A percentile compares a stretch with the other conserved stretches of the same genome.
Conservation (phyloP, 35 echinoderm and acorn worm genomes). For the Heliocidaris erythrogramma region DNA sequence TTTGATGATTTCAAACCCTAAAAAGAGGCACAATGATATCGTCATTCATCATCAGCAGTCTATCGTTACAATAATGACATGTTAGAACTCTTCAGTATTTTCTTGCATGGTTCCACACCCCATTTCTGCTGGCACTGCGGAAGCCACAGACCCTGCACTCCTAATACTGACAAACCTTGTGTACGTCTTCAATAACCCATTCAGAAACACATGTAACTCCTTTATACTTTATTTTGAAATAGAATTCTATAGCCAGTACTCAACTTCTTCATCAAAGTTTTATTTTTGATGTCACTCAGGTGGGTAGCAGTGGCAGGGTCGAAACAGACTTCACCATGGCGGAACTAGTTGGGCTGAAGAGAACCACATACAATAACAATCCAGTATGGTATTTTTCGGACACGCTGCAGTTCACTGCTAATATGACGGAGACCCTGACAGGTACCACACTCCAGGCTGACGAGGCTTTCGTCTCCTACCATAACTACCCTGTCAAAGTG, state of each 20-base stretch:
- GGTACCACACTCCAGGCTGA: slow-evolving; percentile 70
- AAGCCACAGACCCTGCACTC: too few relatives aligned
- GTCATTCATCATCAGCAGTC: too few relatives aligned
- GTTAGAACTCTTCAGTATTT: too few relatives aligned
- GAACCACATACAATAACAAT: not conserved
- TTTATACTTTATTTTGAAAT: too few relatives aligned
- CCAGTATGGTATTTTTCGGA: not conserved
- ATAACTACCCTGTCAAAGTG: slow-evolving; percentile 68
- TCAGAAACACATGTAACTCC: too few relatives aligned
- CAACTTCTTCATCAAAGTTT: not conserved
- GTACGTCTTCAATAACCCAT: too few relatives aligned
- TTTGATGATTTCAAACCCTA: too few relatives aligned
- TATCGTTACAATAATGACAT: too few relatives aligned
- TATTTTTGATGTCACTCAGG: not conserved
- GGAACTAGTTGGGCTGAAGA: not conserved
- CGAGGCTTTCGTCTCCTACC: slow-evolving; percentile 20
- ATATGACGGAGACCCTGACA: slow-evolving; percentile 77
- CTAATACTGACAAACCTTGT: too few relatives aligned
- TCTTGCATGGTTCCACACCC: too few relatives aligned
- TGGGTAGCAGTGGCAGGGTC: not conserved
- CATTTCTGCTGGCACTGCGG: too few relatives aligned
- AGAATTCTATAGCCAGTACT: not conserved
- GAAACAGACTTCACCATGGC: not conserved
- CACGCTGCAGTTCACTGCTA: slow-evolving; percentile 40
- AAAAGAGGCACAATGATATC: too few relatives aligned